phyloP scores from a whole-genome alignment of 2,888 invertebrate species.

The Cataglyphis altisquamis region DNA sequence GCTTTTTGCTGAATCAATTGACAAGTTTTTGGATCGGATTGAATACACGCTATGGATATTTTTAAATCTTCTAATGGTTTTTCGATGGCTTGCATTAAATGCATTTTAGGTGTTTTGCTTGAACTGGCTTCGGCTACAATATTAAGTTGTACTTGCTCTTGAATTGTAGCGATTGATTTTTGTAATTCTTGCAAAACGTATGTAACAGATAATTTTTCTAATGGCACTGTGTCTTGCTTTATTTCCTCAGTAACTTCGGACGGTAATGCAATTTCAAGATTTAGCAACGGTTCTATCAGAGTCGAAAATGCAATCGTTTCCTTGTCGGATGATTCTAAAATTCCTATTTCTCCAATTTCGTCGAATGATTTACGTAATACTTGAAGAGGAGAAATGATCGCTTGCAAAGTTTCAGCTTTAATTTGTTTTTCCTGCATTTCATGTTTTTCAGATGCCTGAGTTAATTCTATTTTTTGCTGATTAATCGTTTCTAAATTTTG shows the following conservation, averaged over 20 bases:
- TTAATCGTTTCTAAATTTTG: neutral
- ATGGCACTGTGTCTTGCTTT: conserved; percentile 82
- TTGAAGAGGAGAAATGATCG: conserved; percentile 45
- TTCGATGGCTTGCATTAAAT: conserved; percentile 44
- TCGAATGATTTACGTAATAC: conserved; percentile 15
- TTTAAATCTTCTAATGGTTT: conserved; percentile 58
- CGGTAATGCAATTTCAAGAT: conserved; percentile 48
- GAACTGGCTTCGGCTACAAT: conserved; percentile 15
- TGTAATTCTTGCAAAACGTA: conserved; percentile 84
- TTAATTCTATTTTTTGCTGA: conserved; percentile 4
- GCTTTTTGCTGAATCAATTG: conserved; percentile 39
- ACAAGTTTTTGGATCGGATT: conserved; percentile 29
- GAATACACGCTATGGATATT: conserved; percentile 57
- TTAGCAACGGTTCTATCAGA: conserved; percentile 63
- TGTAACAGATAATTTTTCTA: conserved; percentile 28
- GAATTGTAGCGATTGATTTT: conserved; percentile 84
- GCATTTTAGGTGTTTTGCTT: neutral
- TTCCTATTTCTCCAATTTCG: neutral
- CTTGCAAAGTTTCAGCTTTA: conserved; percentile 33
- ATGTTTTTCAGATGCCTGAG: conserved; percentile 2
- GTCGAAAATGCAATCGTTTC: conserved; percentile 42
- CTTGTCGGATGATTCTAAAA: neutral
- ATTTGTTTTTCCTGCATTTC: conserved; percentile 17
- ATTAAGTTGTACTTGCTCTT: conserved; percentile 76
- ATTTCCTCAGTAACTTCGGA: conserved; percentile 69